Conservation (phyloP, 2,888 invertebrate species). For the Cataglyphis livida region DNA sequence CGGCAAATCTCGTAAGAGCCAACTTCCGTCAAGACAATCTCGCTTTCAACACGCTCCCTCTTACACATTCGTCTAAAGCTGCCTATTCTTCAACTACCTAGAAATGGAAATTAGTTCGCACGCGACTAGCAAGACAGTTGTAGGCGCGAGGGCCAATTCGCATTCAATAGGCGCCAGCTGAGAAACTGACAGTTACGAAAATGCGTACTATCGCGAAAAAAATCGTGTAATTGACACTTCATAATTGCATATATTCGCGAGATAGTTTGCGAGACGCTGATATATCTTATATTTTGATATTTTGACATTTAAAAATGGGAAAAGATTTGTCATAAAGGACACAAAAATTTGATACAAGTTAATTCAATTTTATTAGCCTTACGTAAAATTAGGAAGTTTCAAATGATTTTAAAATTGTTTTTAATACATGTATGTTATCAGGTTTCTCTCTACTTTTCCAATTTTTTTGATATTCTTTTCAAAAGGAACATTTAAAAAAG, state of each 20-base stretch:
- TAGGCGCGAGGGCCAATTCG: conserved; percentile 37
- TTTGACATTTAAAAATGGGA: background rate
- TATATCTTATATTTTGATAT: background rate
- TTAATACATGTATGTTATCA: background rate
- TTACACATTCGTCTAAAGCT: background rate
- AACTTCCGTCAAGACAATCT: conserved; percentile 38
- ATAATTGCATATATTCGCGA: background rate
- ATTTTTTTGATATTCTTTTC: background rate
- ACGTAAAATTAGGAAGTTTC: background rate
- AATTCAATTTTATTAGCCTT: background rate
- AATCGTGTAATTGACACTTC: background rate
- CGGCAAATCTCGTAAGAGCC: conserved; percentile 25
- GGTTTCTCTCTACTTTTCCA: background rate
- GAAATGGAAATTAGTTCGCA: conserved; percentile 58
- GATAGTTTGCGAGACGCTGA: background rate
- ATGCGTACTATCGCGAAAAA: conserved; percentile 2
- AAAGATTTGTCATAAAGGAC: background rate
- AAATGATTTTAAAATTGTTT: background rate
- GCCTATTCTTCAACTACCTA: conserved; percentile 31
- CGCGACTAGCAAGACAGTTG: conserved; percentile 29
- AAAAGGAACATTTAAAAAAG: background rate
- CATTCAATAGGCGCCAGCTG: background rate
- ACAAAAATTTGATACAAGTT: background rate
- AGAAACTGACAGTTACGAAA: conserved; percentile 18
- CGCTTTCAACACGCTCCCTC: conserved; percentile 39